Base-by-base conservation (phyloP, 37 sponge, comb jelly and placozoan genomes). In the Beroe forskalii region DNA sequence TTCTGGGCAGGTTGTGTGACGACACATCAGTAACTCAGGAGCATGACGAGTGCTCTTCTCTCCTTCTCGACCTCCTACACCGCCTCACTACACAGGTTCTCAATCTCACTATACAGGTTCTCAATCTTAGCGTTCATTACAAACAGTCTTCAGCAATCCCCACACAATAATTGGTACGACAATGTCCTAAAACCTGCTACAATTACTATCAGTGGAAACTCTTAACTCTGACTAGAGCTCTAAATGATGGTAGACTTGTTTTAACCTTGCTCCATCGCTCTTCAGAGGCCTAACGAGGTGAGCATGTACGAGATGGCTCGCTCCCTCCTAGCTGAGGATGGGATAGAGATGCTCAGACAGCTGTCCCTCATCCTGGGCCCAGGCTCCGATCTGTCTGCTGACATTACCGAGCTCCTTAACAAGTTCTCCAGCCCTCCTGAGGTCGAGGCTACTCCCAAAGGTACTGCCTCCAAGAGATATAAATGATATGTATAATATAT, bases 11-110 rank as follows among this genome's bases (percentile, higher is more conserved):
- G 1, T 37, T 80, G 40, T 80, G 86, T 43, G 86, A 38, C 20
- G 86, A 80, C 42, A 22, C 86, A 32, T 80, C 86, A 12, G 86
- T 80, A 44, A 44, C 86, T 44, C 55, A 80, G 86, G 86, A 80
- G 42, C 86, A 80, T 24, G 86, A 80, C 86, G n/a, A 35, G 55
- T 80, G 86, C 27, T 80, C 86, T 4, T 80, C 86, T 24, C 86
- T 80, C 1, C 86, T 80, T 25, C 86, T 80, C 27, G 86, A 80
- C 20, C 86, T 80, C 4, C 86, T 80, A 6, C 86, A 80, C 86
- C 1, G 86, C 1, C 55, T 80, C 30, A 80, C 86, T 44, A 37
- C 37, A 35, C 72, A 69, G 72, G 72, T 69, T 48, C n/a, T n/a
- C n/a, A n/a, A n/a, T n/a, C n/a, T n/a, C n/a, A n/a, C n/a, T n/a